phyloP scores from a whole-genome alignment of 2,113 vertebrate species.

The Hiodon tergisus region DNA sequence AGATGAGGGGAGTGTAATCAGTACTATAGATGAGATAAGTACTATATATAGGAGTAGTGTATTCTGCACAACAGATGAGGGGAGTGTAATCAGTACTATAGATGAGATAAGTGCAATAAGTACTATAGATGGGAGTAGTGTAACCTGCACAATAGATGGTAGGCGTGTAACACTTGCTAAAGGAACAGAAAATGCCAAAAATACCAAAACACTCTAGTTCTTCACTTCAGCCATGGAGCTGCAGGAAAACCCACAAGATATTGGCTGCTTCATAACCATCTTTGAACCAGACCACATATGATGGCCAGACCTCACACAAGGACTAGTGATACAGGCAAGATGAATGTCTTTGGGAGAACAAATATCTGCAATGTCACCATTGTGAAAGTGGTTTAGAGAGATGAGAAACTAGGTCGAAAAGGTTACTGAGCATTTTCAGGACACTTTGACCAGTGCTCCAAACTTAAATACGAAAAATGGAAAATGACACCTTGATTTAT shows the following conservation, averaged over 20 bases:
- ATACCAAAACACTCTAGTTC: no score
- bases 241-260: not conserved
- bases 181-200: no score
- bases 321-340: not conserved
- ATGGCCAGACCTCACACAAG: not conserved
- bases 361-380: constrained; percentile 12
- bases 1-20: no score
- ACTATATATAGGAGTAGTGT: no score
- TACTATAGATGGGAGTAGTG: no score
- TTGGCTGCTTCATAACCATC: not conserved
- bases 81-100: no score
- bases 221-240: no score
- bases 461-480: constrained; percentile 7
- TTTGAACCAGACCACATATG: not conserved
- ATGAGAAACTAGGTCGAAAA: not conserved
- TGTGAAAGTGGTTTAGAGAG: not conserved
- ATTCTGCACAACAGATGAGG: no score
- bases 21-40: no score
- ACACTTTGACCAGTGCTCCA: not conserved
- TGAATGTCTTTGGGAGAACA: not conserved
- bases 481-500: constrained; percentile 6
- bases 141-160: no score
- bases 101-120: no score
- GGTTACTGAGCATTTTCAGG: not conserved
- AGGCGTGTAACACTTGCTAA: no score